Conservation (phyloP, 2,113 vertebrate genomes). For the Pomatostomus ruficeps region DNA sequence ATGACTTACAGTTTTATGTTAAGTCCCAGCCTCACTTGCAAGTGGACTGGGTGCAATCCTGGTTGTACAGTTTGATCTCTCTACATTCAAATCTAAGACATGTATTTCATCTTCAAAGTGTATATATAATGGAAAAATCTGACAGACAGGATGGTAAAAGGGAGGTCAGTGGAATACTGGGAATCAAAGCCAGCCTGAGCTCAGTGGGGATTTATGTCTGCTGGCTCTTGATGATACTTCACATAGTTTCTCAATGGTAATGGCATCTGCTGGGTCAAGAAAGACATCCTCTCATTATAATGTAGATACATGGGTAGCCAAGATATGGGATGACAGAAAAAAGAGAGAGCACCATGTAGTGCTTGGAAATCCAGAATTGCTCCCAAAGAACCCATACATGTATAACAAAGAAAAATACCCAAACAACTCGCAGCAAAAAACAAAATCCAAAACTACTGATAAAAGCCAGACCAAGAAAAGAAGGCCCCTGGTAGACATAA, state of each 20-base stretch:
- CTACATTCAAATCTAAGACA: conserved; percentile 50
- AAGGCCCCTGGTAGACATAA: background rate
- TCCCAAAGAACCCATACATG: background rate
- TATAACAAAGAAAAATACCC: background rate
- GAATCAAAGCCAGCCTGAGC: conserved; percentile 31
- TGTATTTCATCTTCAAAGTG: conserved; percentile 44
- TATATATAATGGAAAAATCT: background rate
- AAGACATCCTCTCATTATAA: background rate
- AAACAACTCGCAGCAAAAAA: background rate
- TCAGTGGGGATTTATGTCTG: conserved; percentile 13
- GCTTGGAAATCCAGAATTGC: background rate
- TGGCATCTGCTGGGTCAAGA: background rate
- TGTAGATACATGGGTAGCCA: background rate
- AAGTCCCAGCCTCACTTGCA: conserved; percentile 19
- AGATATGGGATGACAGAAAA: background rate
- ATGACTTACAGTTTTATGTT: conserved; percentile 36
- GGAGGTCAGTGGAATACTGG: background rate
- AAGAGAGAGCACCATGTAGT: background rate
- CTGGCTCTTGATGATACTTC: conserved; percentile 12
- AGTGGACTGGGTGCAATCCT: background rate
- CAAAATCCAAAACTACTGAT: background rate
- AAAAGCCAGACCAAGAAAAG: background rate
- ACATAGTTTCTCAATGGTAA: background rate
- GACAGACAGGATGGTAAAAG: conserved; percentile 8
- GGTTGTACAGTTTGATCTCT: conserved; percentile 26